These are phyloP conservation scores for Mesochorus sp. DNA, from an alignment of 2,888 invertebrate species.

Conservation along the genomic window DNA sequence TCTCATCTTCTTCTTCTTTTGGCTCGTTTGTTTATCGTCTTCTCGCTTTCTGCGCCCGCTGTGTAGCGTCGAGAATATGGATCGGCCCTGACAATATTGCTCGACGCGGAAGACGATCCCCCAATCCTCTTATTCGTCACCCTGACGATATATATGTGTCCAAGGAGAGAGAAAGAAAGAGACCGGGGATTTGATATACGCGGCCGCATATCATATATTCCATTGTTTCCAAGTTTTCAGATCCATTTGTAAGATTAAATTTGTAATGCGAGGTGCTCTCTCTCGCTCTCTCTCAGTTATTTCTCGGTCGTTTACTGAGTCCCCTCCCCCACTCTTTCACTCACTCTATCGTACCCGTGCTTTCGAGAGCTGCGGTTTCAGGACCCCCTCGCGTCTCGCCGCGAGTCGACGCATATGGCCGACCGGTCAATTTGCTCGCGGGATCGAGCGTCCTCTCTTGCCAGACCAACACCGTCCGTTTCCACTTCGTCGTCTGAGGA, in stretches of 20 bases:
- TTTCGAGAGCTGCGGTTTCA: constrained; percentile 49
- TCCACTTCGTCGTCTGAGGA: constrained; percentile 32
- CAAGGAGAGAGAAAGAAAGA: too few species aligned
- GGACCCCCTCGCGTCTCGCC: constrained; percentile 61
- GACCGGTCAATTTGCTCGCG: constrained; percentile 77
- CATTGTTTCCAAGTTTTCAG: constrained; percentile 83
- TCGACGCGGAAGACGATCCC: constrained; percentile 73
- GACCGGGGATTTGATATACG: constrained; percentile 77
- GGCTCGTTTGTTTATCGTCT: constrained; percentile 39
- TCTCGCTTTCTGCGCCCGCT: constrained; percentile 49
- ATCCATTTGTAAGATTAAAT: constrained; percentile 90
- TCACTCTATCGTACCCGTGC: constrained; percentile 7
- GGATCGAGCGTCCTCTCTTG: constrained; percentile 23
- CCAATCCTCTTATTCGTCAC: constrained; percentile 44
- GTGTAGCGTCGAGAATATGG: constrained; percentile 78
- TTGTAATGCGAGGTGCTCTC: constrained; percentile 83
- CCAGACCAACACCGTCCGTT: constrained; percentile 53
- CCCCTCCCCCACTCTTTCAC: background rate
- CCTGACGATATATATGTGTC: constrained; percentile 49
- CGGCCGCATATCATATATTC: constrained; percentile 82
- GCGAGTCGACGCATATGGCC: constrained; percentile 80
- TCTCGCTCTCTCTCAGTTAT: constrained; percentile 49
- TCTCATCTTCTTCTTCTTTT: constrained; percentile 17
- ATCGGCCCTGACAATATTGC: constrained; percentile 82
- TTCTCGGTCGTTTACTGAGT: too few species aligned